Evolutionary conservation across 2,888 invertebrate species (phyloP), one percentile per base, ranked within the genome.

Genomic region (Conus canariensis): DNA sequence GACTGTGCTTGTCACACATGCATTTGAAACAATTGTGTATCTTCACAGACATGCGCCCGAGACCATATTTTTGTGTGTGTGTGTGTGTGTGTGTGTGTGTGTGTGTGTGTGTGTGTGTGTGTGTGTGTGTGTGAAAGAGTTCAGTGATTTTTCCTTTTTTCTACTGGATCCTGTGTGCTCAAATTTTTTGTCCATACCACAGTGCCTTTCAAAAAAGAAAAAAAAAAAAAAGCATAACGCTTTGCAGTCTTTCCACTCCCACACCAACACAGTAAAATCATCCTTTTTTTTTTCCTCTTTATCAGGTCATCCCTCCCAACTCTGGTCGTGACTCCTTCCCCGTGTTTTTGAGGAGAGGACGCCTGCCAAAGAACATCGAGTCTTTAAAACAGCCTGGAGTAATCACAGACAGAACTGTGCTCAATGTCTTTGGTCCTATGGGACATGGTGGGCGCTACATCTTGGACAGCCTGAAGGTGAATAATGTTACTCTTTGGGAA

Each of bases 311-410:
- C 95, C 93, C 94, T 19, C 96, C 97, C 0, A 98, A 98, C 95
- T 97, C 98, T 1, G 98, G 98, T 0, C 97, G 97, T 85, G 98
- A 98, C 95, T 97, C 97, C 2, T 97, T 97, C 12, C 97, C 97
- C 5, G 97, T 98, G 96, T 98, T 99, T 95, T 96, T 98, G 60
- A 97, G 97, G 94, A 97, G 98, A 92, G 97, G 97, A 94, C 98
- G 98, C 95, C 95, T 99, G 89, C 98, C 98, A 0, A 98, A 98
- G 96, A 98, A 98, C 91, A 93, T 96, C 22, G 95, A 95, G 82
- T 89, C 92, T 59, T 93, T 96, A 70, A 94, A 93, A 85, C 95
- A 95, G 91, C 96, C 96, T 12, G 96, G 96, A 58, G 95, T 95
- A 89, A 91, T 92, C 30, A 95, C 96, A 14, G 95, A 96, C 90